phyloP scores from a whole-genome alignment of 2,797 vertebrate species.

The Malurus splendens region DNA sequence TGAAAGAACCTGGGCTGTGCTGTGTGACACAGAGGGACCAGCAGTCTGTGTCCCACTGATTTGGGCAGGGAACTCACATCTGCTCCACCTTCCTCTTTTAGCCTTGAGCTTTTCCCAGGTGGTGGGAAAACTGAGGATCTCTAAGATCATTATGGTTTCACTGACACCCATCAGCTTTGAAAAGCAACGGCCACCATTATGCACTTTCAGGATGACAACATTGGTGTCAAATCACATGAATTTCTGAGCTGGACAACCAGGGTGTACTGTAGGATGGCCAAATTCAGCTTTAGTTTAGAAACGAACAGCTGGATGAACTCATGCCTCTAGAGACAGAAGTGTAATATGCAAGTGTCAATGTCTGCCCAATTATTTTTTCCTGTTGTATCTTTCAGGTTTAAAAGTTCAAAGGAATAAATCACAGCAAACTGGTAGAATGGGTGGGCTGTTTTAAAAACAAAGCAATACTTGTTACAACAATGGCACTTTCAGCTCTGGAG shows the following conservation, averaged over 20 bases:
- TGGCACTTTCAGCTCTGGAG: neutral
- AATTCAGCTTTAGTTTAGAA: neutral
- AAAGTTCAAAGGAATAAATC: neutral
- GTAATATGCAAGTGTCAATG: neutral
- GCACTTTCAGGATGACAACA: neutral
- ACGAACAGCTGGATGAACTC: neutral
- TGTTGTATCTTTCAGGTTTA: neutral
- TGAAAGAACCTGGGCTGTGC: neutral
- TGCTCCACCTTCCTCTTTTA: neutral
- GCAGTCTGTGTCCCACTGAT: neutral
- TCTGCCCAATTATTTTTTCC: neutral
- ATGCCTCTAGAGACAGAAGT: neutral
- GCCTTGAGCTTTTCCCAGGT: neutral
- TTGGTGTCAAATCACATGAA: neutral
- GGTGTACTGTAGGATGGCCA: neutral
- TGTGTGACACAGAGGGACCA: neutral
- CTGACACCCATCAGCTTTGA: neutral
- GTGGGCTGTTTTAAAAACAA: neutral
- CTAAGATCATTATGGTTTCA: neutral
- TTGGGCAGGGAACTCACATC: neutral
- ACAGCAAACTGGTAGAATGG: neutral
- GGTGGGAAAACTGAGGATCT: neutral
- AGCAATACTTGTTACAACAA: neutral
- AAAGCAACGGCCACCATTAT: neutral
- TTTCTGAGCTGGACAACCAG: neutral